Conservation (phyloP, 2,888 invertebrate species). For the Myathropa florea region DNA sequence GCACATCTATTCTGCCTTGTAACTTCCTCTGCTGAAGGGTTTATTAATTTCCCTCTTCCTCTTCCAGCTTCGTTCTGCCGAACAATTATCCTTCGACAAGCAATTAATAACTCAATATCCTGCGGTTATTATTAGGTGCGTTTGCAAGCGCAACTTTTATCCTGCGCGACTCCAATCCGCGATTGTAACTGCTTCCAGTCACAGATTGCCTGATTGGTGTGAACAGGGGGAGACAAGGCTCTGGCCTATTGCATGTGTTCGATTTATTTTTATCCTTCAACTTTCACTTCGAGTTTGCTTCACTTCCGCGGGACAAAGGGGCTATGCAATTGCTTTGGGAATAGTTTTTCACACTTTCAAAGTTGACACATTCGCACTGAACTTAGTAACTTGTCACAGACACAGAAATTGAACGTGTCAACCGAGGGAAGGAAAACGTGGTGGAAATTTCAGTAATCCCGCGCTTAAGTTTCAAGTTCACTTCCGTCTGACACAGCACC, state of each 20-base stretch:
- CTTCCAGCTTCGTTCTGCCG: slow-evolving; percentile 27
- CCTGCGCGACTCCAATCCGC: neutral
- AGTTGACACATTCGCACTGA: neutral
- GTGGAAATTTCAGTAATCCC: slow-evolving; percentile 14
- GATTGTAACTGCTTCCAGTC: neutral
- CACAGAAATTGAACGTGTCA: neutral
- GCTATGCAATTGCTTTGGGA: neutral
- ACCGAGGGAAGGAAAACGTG: neutral
- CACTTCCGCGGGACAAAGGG: neutral
- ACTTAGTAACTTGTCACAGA: neutral
- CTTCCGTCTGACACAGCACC: slow-evolving; percentile 15
- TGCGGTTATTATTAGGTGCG: slow-evolving; percentile 25
- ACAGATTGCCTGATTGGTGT: slow-evolving; percentile 8
- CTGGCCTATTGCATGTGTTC: slow-evolving; percentile 52
- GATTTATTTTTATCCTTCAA: slow-evolving; percentile 41
- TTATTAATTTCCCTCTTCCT: slow-evolving; percentile 31
- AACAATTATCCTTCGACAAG: slow-evolving; percentile 54
- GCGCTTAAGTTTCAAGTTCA: slow-evolving; percentile 39
- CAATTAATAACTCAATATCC: slow-evolving; percentile 60
- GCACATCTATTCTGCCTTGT: neutral
- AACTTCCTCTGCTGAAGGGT: slow-evolving; percentile 6
- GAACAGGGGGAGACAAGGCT: slow-evolving; percentile 9
- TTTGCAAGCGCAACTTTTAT: slow-evolving; percentile 25
- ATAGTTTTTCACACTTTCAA: slow-evolving; percentile 22
- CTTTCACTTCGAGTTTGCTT: neutral